phyloP scores from a whole-genome alignment of 2,113 vertebrate genomes.

The Clarias macrocephalus region DNA sequence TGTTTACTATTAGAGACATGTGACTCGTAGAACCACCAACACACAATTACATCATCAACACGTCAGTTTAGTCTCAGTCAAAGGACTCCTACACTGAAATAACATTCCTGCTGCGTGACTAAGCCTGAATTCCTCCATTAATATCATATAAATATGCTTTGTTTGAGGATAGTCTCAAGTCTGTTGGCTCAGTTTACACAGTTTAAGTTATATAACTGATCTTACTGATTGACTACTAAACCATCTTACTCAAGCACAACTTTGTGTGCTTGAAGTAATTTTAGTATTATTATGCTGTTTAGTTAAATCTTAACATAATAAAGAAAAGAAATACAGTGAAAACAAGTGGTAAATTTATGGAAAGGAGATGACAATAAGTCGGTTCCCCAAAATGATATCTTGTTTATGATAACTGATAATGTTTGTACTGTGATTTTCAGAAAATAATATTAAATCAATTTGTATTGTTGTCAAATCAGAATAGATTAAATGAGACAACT shows the following conservation, averaged over 20 bases:
- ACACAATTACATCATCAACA: constrained; percentile 33
- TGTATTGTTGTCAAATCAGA: neutral
- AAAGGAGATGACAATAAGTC: neutral
- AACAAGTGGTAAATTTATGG: neutral
- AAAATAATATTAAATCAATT: neutral
- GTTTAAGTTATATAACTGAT: neutral
- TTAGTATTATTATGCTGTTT: neutral
- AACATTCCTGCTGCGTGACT: neutral
- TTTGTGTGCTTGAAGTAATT: neutral
- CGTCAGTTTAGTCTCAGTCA: constrained; percentile 22
- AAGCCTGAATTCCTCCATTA: neutral
- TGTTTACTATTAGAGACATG: constrained; percentile 40
- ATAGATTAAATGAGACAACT: neutral
- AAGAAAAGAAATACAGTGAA: neutral
- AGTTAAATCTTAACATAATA: too few relatives aligned
- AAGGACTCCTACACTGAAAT: constrained; percentile 7
- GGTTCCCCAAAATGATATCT: neutral
- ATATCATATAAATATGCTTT: neutral
- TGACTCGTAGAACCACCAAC: constrained; percentile 26
- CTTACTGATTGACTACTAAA: neutral
- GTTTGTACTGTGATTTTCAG: neutral
- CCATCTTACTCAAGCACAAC: neutral
- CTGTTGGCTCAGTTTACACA: neutral
- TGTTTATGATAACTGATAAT: neutral
- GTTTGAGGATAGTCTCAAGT: neutral